These are phyloP conservation scores for Onychostruthus taczanowskii DNA, from an alignment of 2,113 vertebrate genomes.

Conservation along the genomic window DNA sequence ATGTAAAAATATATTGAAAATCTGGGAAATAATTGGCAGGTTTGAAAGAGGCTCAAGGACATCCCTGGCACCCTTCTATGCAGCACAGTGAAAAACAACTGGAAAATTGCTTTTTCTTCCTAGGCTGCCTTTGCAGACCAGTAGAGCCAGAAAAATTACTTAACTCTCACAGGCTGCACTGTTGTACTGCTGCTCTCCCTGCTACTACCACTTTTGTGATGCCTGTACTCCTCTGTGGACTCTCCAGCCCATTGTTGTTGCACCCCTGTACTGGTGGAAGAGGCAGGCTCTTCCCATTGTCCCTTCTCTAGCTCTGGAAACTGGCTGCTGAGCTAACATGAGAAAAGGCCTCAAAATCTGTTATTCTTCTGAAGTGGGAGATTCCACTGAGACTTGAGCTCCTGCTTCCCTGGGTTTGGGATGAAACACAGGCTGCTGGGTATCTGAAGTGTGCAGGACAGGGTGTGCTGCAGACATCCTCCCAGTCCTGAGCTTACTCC, in stretches of 20 bases:
- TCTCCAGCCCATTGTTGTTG: accelerated
- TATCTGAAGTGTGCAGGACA: not conserved
- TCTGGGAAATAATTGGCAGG: not conserved
- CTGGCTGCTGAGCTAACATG: not conserved
- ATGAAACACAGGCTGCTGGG: not conserved
- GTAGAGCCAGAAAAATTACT: not conserved
- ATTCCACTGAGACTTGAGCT: not conserved
- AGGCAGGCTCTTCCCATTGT: not conserved
- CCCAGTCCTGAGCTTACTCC: not conserved
- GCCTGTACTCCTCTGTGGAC: accelerated
- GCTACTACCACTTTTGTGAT: accelerated
- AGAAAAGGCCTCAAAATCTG: not conserved
- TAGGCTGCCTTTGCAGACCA: not conserved
- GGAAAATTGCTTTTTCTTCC: not conserved
- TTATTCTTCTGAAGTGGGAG: not conserved
- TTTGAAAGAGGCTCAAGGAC: not conserved
- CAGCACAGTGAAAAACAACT: not conserved
- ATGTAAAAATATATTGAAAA: not conserved
- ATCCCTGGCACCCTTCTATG: not conserved
- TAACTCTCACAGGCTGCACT: not conserved
- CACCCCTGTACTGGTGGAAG: accelerated
- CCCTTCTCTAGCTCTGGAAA: not conserved
- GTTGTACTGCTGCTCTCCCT: not conserved
- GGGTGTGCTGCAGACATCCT: not conserved
- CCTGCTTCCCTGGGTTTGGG: not conserved